These are phyloP conservation scores for Hydropotes inermis DNA, from an alignment of 2,113 vertebrate genomes.

Conservation along the genomic window DNA sequence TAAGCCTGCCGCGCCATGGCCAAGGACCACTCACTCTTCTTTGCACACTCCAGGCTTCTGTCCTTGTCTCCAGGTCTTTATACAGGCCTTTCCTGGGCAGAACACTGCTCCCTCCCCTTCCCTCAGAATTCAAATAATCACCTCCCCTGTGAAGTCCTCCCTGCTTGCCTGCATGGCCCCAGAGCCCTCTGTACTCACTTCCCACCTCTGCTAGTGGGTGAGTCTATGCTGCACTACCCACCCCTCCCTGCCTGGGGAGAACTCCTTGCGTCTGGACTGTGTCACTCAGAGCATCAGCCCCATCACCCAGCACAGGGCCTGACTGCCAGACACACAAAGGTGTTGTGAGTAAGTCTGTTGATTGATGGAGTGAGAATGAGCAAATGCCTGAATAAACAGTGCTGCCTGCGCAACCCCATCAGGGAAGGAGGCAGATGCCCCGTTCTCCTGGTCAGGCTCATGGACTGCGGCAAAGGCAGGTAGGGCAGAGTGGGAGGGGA, in stretches of 20 bases:
- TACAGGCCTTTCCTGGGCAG: background rate
- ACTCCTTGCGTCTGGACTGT: background rate
- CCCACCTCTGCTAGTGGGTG: background rate
- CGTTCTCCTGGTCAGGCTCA: background rate
- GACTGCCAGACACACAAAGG: background rate
- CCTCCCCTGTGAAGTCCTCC: background rate
- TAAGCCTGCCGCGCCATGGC: too few species aligned
- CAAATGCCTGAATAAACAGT: background rate
- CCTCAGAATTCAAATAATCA: background rate
- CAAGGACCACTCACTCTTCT: background rate
- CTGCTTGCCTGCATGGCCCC: background rate
- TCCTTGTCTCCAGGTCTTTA: background rate
- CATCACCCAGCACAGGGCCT: background rate
- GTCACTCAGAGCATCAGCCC: background rate
- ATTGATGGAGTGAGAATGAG: background rate
- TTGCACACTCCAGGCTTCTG: background rate
- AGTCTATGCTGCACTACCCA: background rate
- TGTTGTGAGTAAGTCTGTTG: background rate
- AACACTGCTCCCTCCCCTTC: background rate
- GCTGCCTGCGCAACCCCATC: background rate
- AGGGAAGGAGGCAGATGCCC: background rate
- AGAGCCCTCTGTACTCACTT: background rate
- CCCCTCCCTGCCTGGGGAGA: too few species aligned
- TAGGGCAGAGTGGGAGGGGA: background rate
- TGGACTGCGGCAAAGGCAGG: background rate